A percentile compares a stretch with the other conserved stretches of the same genome.
phyloP scores from a whole-genome alignment of 2,888 invertebrate genomes.

The Artemia sp. region DNA sequence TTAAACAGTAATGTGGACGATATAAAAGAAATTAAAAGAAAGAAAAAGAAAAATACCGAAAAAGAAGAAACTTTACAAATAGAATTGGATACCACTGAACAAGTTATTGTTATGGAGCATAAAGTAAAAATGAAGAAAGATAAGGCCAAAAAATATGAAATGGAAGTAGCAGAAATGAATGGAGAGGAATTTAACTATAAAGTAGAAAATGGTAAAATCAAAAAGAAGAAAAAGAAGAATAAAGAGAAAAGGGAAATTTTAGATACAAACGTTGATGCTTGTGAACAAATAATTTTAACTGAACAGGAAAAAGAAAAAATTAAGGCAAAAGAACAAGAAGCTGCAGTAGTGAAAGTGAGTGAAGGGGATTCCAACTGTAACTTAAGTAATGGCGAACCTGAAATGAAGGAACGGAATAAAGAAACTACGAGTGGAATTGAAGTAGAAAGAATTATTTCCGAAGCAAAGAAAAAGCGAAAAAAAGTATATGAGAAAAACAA shows the following conservation, averaged over 20 bases:
- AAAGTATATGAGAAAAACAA: too few species aligned
- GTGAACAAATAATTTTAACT: not conserved
- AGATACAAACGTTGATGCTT: not conserved
- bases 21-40: conserved; percentile 23
- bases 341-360: not conserved
- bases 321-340: conserved; percentile 16
- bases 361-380: not conserved
- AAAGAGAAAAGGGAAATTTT: conserved; percentile 2
- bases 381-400: not conserved
- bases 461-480: too few species aligned
- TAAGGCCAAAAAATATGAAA: not conserved
- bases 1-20: conserved; percentile 6
- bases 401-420: too few species aligned
- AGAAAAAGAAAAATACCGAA: conserved; percentile 22
- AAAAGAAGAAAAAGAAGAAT: conserved; percentile 18
- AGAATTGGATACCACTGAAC: conserved; percentile 18
- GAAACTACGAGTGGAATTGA: too few species aligned
- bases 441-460: too few species aligned
- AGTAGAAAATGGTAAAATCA: conserved; percentile 20
- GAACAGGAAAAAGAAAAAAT: conserved; percentile 15
- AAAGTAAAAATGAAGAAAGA: not conserved
- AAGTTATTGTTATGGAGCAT: not conserved
- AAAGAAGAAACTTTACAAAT: conserved; percentile 19
- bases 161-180: not conserved
- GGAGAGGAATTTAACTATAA: not conserved